A percentile compares a stretch with the other conserved stretches of the same genome.
phyloP scores from a whole-genome alignment of 2,888 invertebrate species.

The Matsumyia berberina region DNA sequence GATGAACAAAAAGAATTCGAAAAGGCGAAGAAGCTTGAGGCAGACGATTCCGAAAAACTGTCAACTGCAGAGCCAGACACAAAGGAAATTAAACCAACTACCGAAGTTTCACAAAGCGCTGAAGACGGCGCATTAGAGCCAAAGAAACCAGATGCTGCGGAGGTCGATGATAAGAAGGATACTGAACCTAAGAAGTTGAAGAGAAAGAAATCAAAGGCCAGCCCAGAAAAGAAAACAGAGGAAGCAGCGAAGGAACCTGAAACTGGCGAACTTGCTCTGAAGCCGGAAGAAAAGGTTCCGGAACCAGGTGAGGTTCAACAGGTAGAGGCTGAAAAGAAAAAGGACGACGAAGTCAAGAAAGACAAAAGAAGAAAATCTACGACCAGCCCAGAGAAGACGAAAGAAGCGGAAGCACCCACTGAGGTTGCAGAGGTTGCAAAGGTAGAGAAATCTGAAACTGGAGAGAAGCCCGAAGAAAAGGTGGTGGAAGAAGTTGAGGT shows the following conservation, averaged over 20 bases:
- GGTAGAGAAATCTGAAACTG: conserved; percentile 65
- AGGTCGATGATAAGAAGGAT: background rate
- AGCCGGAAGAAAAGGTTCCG: conserved; percentile 61
- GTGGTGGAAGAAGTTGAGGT: conserved; percentile 8
- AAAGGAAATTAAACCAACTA: too few relatives aligned
- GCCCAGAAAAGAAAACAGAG: background rate
- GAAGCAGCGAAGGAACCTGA: conserved; percentile 62
- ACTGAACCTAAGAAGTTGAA: conserved; percentile 1
- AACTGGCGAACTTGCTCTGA: conserved; percentile 16
- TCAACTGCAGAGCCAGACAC: conserved; percentile 12
- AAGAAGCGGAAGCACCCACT: background rate
- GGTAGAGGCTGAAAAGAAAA: background rate
- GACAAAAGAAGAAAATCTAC: conserved; percentile 31
- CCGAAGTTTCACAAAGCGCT: too few relatives aligned
- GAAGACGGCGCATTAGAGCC: background rate
- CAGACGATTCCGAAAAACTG: too few relatives aligned
- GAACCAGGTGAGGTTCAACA: background rate
- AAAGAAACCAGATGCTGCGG: conserved; percentile 1
- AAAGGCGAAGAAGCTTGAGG: background rate
- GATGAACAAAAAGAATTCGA: background rate
- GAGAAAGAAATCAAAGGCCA: conserved; percentile 65
- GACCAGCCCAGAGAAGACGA: conserved; percentile 48
- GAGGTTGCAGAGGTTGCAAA: background rate
- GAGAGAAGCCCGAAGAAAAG: conserved; percentile 19
- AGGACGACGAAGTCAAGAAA: background rate